Conservation (phyloP, 2,888 invertebrate genomes). For the Hanleya hanleyi region DNA sequence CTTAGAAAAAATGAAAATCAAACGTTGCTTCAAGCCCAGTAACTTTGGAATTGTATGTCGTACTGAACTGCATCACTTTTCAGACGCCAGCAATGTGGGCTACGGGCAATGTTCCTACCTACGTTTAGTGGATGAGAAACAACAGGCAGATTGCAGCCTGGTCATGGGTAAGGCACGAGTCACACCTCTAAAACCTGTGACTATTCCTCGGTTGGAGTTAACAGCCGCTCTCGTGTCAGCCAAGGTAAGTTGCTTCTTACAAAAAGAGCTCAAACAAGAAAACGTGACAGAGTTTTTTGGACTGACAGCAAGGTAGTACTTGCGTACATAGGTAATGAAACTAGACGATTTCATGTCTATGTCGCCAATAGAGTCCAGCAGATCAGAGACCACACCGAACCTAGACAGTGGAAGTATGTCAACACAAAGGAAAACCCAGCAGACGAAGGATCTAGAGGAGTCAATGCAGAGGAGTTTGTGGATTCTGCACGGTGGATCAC, state of each 20-base stretch:
- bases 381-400: no score
- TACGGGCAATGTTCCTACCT: constrained; percentile 47
- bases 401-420: constrained; percentile 13
- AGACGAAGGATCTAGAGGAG: constrained; percentile 33
- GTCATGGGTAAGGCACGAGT: constrained; percentile 31
- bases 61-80: constrained; percentile 42
- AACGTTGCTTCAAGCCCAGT: constrained; percentile 31
- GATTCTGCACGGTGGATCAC: constrained; percentile 11
- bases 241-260: constrained; percentile 3
- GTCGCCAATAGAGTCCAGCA: no score
- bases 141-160: constrained; percentile 18
- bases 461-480: constrained; percentile 17
- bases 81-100: constrained; percentile 39
- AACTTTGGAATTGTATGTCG: constrained; percentile 30
- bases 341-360: constrained; percentile 15
- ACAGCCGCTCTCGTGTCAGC: constrained; percentile 29
- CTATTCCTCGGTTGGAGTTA: constrained; percentile 33
- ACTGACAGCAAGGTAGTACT: constrained; percentile 22
- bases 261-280: constrained; percentile 14
- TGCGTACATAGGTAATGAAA: constrained; percentile 21
- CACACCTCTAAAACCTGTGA: constrained; percentile 18
- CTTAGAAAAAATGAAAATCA: constrained; percentile 16
- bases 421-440: constrained; percentile 34
- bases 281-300: no score
- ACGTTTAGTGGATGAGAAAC: constrained; percentile 20